Evolutionary conservation across 2,797 vertebrate species (phyloP).

Genomic region (Lepilemur septentrionalis): DNA sequence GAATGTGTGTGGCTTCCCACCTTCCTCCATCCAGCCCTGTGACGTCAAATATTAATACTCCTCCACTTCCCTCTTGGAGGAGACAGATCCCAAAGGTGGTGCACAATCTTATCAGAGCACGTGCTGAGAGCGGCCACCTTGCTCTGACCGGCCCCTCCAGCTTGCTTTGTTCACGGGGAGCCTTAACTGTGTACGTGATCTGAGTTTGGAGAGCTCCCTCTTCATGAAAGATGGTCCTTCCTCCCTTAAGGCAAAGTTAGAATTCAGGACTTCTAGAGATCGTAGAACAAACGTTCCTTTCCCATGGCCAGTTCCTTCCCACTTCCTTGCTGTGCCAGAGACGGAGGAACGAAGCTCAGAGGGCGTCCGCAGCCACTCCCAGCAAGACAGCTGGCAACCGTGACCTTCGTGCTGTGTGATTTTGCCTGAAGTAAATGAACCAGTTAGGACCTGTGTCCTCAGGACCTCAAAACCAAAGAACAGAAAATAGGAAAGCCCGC

Average conservation of each 20-base stretch:
- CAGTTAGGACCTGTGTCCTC: background rate
- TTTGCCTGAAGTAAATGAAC: background rate
- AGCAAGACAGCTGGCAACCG: background rate
- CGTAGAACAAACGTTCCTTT: background rate
- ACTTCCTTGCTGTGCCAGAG: background rate
- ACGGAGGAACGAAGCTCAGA: background rate
- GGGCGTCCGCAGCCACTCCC: background rate
- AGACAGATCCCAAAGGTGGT: background rate
- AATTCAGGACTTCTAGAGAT: background rate
- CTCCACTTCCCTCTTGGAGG: background rate
- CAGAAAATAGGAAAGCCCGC: background rate
- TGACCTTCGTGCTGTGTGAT: background rate
- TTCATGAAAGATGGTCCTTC: background rate
- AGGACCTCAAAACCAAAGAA: background rate
- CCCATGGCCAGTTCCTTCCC: background rate
- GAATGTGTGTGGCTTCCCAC: background rate
- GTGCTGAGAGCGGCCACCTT: background rate
- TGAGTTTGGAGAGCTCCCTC: background rate
- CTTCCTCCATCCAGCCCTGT: background rate
- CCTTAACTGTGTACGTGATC: background rate
- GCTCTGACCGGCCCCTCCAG: background rate
- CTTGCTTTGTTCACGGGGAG: background rate
- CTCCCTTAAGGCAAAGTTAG: background rate
- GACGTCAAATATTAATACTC: background rate
- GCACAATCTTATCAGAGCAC: background rate